Percentiles rank a stretch among this genome's conserved stretches.
These are phyloP conservation scores for Thecocarcelia acutangulata DNA, from an alignment of 2,888 invertebrate genomes.

Conservation along the genomic window DNA sequence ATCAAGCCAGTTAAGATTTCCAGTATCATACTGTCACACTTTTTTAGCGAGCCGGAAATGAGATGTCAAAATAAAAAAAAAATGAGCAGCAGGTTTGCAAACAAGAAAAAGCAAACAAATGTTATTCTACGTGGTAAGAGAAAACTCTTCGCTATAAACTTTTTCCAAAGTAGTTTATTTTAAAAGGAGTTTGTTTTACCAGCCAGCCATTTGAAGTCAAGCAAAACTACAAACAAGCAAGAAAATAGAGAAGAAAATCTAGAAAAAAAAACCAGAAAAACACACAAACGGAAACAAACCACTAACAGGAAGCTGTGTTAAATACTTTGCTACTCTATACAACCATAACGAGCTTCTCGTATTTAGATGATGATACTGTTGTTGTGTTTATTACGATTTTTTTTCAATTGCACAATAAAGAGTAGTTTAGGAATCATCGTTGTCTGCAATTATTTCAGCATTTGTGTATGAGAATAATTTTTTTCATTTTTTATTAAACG, in stretches of 20 bases:
- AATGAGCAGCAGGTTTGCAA: neutral
- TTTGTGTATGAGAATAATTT: constrained; percentile 21
- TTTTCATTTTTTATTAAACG: neutral
- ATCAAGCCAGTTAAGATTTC: no score
- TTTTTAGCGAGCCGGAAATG: constrained; percentile 53
- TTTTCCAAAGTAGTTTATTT: constrained; percentile 1
- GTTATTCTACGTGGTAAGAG: neutral
- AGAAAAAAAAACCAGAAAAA: neutral
- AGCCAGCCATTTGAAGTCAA: constrained; percentile 11
- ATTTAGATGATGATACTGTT: constrained; percentile 36
- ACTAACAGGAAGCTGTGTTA: constrained; percentile 70
- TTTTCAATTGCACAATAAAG: constrained; percentile 29
- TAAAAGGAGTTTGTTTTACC: neutral
- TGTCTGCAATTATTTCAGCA: constrained; percentile 39
- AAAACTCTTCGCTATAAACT: neutral
- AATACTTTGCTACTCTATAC: constrained; percentile 66
- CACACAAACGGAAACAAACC: constrained; percentile 54
- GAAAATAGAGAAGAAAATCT: neutral
- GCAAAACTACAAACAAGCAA: constrained; percentile 23
- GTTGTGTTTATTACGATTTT: constrained; percentile 12
- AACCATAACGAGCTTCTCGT: constrained; percentile 51
- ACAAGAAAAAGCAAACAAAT: neutral
- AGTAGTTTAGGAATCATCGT: constrained; percentile 23
- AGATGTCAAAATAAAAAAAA: constrained; percentile 41
- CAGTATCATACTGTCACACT: constrained; percentile 30